phyloP scores from a whole-genome alignment of 1,140 invertebrate species.

The Araneus ventricosus region DNA sequence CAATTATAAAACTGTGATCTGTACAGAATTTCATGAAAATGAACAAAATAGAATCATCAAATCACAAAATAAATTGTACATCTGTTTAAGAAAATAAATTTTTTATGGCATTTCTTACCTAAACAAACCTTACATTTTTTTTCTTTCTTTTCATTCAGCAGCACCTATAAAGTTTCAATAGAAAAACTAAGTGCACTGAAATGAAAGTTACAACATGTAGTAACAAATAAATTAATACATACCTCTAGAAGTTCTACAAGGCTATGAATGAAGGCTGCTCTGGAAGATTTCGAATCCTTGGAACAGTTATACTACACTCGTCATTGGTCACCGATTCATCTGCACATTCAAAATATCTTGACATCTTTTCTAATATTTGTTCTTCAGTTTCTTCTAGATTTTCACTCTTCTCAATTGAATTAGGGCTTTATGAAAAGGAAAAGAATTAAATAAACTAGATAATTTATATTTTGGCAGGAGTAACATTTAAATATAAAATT shows the following conservation, averaged over 20 bases:
- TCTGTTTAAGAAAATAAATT: neutral
- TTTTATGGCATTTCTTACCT: neutral
- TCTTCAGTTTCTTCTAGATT: neutral
- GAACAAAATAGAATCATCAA: too few relatives aligned
- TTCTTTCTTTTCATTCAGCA: neutral
- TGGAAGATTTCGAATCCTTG: neutral
- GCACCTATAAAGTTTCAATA: neutral
- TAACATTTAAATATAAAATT: too few relatives aligned
- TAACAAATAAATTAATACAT: neutral
- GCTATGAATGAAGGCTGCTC: constrained; percentile 70
- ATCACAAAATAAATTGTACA: neutral
- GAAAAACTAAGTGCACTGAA: neutral
- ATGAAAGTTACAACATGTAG: too few relatives aligned
- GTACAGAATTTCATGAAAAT: neutral
- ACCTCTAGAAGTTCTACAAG: neutral
- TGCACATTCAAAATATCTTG: constrained; percentile 30
- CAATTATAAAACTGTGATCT: neutral
- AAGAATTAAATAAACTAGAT: neutral
- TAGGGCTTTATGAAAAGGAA: constrained; percentile 1
- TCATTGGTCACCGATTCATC: neutral
- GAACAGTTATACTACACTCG: constrained; percentile 3
- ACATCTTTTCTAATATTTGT: neutral
- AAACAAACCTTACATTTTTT: neutral
- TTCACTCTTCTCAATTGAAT: constrained; percentile 21
- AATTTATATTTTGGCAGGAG: too few relatives aligned